phyloP scores from a whole-genome alignment of 2,888 invertebrate species.

The Amphiduros pacificus region DNA sequence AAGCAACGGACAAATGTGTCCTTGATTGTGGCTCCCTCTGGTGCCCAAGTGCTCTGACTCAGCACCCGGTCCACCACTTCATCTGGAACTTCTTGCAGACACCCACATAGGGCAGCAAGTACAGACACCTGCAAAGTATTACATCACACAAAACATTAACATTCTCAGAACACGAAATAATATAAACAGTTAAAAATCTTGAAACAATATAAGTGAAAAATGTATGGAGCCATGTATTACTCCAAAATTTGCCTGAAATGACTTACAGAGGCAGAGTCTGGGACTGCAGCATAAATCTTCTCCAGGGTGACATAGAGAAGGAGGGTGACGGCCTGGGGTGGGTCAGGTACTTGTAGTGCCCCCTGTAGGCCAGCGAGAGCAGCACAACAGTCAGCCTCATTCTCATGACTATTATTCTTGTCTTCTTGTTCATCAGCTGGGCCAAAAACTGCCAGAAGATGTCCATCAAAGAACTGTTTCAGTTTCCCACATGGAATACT shows the following conservation, averaged over 20 bases:
- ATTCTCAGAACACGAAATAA: no score
- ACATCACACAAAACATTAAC: no score
- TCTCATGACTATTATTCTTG: no score
- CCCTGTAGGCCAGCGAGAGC: conserved; percentile 37
- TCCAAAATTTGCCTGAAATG: neutral
- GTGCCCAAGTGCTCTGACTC: conserved; percentile 36
- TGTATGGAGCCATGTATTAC: neutral
- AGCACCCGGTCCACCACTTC: conserved; percentile 44
- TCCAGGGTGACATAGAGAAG: conserved; percentile 36
- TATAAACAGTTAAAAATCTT: no score
- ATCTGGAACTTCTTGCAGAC: conserved; percentile 45
- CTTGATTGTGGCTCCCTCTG: conserved; percentile 29
- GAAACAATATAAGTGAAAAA: neutral
- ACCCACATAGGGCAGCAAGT: conserved; percentile 32
- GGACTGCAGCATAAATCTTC: conserved; percentile 26
- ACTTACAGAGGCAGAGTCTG: no score
- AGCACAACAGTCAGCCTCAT: no score
- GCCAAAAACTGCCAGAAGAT: no score
- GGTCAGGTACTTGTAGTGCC: conserved; percentile 44
- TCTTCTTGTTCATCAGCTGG: no score
- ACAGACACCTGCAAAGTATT: neutral
- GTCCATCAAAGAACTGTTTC: conserved; percentile 8
- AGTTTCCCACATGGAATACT: conserved; percentile 8
- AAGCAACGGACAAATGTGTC: conserved; percentile 43
- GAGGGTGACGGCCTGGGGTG: conserved; percentile 42